Evolutionary conservation across 2,888 invertebrate genomes (phyloP).

Genomic region (Galerucella nymphaeae): DNA sequence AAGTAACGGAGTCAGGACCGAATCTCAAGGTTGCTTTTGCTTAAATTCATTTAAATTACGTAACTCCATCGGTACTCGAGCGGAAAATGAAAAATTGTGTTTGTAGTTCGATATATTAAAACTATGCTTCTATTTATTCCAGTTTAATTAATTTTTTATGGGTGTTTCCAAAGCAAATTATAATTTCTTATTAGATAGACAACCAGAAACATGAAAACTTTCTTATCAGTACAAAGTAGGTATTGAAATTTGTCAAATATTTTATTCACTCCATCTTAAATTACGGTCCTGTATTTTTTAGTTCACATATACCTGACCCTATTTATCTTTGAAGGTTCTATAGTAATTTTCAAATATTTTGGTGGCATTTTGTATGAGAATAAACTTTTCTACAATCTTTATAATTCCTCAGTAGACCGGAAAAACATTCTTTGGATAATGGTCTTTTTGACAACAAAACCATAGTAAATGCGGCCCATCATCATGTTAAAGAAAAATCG

Average conservation of each 20-base stretch:
- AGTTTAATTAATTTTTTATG: no score
- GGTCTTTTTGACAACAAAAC: constrained; percentile 37
- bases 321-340: constrained; percentile 40
- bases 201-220: no score
- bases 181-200: no score
- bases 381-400: constrained; percentile 41
- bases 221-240: no score
- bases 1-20: constrained; percentile 40
- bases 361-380: constrained; percentile 48
- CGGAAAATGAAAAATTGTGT: no score
- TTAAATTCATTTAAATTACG: constrained; percentile 3
- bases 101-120: no score
- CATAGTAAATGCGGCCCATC: constrained; percentile 13
- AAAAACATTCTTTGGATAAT: constrained; percentile 43
- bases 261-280: no score
- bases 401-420: constrained; percentile 43
- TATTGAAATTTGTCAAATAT: no score
- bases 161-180: no score
- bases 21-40: constrained; percentile 27
- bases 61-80: neutral
- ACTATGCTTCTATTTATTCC: no score
- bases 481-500: constrained; percentile 15
- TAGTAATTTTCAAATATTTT: constrained; percentile 54
- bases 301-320: constrained; percentile 47
- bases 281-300: constrained; percentile 34